Percentiles rank a stretch among this genome's conserved stretches.
Evolutionary conservation across 1,140 invertebrate genomes (phyloP).

Genomic region (Cydia fagiglandana): DNA sequence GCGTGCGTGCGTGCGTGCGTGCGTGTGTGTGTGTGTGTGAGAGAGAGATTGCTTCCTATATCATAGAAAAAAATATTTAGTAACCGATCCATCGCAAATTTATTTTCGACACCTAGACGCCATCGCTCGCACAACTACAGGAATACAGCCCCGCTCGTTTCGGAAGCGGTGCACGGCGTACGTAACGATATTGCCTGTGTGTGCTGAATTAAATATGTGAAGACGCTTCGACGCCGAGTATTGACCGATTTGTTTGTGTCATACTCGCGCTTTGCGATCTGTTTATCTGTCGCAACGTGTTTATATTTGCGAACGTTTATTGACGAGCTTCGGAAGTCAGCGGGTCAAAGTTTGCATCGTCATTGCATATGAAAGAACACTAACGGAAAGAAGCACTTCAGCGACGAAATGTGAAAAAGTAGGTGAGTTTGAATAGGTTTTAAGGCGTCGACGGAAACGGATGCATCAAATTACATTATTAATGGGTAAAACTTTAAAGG

Average conservation of each 20-base stretch:
- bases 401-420: background rate
- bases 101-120: background rate
- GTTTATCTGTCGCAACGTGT: constrained; percentile 18
- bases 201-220: constrained; percentile 36
- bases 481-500: too few relatives aligned
- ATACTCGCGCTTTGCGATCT: constrained; percentile 25
- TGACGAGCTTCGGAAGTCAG: background rate
- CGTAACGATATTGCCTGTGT: constrained; percentile 38
- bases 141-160: background rate
- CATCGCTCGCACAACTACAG: background rate
- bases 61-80: too few relatives aligned
- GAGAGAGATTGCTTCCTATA: too few relatives aligned
- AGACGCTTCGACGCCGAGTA: constrained; percentile 23
- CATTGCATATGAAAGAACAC: too few relatives aligned
- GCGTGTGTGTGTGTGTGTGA: too few relatives aligned
- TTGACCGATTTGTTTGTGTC: constrained; percentile 29
- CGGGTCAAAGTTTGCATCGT: background rate
- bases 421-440: too few relatives aligned
- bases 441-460: too few relatives aligned
- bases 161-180: background rate
- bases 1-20: too few relatives aligned
- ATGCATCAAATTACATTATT: too few relatives aligned
- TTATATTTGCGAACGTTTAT: constrained; percentile 10
- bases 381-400: background rate
- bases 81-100: too few relatives aligned